Evolutionary conservation across 2,113 vertebrate species (phyloP).

Genomic region (Ornithorhynchus anatinus): DNA sequence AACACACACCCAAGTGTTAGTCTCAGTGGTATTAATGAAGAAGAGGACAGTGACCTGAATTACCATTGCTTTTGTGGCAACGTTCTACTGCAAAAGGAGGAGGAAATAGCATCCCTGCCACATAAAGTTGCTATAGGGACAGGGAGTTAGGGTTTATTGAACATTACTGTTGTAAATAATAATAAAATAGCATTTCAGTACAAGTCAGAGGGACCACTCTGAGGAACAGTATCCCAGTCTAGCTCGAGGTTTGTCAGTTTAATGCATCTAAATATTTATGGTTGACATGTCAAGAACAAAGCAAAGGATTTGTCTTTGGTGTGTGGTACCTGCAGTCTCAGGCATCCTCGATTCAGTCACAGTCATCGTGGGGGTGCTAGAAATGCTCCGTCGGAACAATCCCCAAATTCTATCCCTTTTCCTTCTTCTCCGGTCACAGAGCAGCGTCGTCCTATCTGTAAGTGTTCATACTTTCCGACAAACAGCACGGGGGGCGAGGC

Average conservation of each 20-base stretch:
- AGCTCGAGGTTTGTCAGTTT: conserved; percentile 14
- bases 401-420: no score
- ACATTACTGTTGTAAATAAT: conserved; percentile 32
- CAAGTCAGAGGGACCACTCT: conserved; percentile 35
- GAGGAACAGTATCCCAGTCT: conserved; percentile 30
- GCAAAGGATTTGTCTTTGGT: background rate
- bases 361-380: no score
- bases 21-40: background rate
- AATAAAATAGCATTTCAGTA: conserved; percentile 42
- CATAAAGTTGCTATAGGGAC: conserved; percentile 44
- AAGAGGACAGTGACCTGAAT: background rate
- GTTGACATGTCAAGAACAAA: conserved; percentile 5
- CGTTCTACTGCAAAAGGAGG: conserved; percentile 7
- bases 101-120: conserved; percentile 12
- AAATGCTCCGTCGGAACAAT: no score
- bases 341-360: no score
- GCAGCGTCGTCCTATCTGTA: no score
- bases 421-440: no score
- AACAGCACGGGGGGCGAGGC: no score
- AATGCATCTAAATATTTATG: conserved; percentile 12
- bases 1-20: background rate
- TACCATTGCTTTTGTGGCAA: background rate
- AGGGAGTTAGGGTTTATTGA: conserved; percentile 29
- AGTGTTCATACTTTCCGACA: no score
- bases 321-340: no score